Conservation (phyloP, 1,140 invertebrate species). For the Myzus persicae region DNA sequence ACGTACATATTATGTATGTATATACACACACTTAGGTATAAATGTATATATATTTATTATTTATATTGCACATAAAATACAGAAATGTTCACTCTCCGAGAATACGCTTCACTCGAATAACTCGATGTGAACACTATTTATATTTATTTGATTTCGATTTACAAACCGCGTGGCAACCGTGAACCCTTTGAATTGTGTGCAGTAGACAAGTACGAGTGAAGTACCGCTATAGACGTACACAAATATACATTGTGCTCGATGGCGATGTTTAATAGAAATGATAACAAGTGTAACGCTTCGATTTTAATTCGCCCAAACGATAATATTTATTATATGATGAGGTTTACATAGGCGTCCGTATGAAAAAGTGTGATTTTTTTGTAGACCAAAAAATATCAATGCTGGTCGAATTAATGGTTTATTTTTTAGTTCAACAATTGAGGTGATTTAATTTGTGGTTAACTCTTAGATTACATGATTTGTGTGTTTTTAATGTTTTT, state of each 20-base stretch:
- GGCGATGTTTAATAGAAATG: background rate
- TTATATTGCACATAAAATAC: background rate
- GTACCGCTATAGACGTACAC: background rate
- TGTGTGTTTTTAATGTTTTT: too few relatives aligned
- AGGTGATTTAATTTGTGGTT: too few relatives aligned
- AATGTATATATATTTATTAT: background rate
- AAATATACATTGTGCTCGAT: background rate
- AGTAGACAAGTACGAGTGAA: background rate
- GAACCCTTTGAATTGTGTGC: background rate
- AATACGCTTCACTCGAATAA: background rate
- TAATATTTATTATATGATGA: background rate
- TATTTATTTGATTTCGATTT: conserved; percentile 10
- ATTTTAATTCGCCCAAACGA: background rate
- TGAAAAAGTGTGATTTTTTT: too few relatives aligned
- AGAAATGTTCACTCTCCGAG: background rate
- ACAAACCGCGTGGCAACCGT: background rate
- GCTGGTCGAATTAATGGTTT: too few relatives aligned
- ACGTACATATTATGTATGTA: background rate
- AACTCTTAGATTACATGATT: too few relatives aligned
- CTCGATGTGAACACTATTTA: background rate
- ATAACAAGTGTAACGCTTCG: background rate
- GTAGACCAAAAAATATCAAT: too few relatives aligned
- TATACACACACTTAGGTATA: background rate
- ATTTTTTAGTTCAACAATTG: too few relatives aligned
- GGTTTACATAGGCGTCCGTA: background rate